phyloP scores from a whole-genome alignment of 2,113 vertebrate species.

The Oceanites oceanicus region DNA sequence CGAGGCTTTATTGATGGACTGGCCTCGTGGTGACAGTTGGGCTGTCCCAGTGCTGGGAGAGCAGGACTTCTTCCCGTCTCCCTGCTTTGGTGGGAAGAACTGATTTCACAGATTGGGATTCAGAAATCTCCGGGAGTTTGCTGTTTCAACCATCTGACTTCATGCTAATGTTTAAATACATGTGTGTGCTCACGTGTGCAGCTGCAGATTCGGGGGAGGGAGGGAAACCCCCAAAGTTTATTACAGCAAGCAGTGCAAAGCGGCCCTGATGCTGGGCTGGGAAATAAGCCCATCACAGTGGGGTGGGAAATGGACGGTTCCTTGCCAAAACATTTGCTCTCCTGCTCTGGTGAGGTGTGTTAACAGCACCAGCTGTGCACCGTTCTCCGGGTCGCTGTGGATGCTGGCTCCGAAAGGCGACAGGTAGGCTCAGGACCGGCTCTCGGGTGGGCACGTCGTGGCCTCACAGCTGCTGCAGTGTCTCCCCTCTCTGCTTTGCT shows the following conservation, averaged over 20 bases:
- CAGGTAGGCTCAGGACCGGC: neutral
- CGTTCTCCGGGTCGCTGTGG: neutral
- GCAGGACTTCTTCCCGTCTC: neutral
- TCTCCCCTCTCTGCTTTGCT: neutral
- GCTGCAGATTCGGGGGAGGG: fast-evolving
- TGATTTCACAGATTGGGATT: neutral
- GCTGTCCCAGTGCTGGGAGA: neutral
- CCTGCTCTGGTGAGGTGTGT: neutral
- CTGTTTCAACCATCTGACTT: neutral
- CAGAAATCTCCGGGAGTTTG: fast-evolving
- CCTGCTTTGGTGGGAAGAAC: neutral
- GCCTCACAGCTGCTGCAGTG: neutral
- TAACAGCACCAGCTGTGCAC: neutral
- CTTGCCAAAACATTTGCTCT: neutral
- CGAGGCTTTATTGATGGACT: neutral
- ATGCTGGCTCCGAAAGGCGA: neutral
- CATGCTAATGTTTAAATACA: neutral
- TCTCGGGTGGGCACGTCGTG: fast-evolving
- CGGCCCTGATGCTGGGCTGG: neutral
- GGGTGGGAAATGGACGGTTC: fast-evolving
- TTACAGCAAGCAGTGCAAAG: neutral
- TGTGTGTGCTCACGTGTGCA: fast-evolving
- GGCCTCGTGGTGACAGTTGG: neutral
- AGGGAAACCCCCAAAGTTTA: neutral
- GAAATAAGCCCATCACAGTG: neutral